Percentiles rank a stretch among this genome's conserved stretches.
phyloP scores from a whole-genome alignment of 2,797 vertebrate species.

The Gadopsis marmoratus region DNA sequence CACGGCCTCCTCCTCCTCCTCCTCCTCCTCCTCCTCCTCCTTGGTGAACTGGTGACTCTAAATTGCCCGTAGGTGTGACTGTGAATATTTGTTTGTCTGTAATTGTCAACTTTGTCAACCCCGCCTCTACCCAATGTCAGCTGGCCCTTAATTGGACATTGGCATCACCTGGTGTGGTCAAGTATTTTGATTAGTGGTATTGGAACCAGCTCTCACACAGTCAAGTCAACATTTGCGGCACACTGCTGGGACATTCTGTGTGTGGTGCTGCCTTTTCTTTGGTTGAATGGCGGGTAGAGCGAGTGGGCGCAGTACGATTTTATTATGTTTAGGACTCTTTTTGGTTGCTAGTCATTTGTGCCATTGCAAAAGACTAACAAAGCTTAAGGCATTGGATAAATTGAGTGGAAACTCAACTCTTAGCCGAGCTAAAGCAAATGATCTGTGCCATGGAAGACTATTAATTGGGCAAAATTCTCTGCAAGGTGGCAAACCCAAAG shows the following conservation, averaged over 20 bases:
- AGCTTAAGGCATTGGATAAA: conserved; percentile 13
- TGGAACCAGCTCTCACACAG: not conserved
- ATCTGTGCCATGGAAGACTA: conserved; percentile 64
- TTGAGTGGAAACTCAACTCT: conserved; percentile 1
- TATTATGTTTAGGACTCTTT: conserved; percentile 62
- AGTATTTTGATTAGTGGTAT: conserved; percentile 33
- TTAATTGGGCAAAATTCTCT: conserved; percentile 57
- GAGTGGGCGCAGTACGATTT: not conserved
- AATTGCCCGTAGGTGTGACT: too few species aligned
- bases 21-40: too few species aligned
- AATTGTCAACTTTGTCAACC: too few species aligned
- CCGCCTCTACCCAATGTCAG: too few species aligned
- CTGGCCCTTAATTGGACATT: conserved; percentile 43
- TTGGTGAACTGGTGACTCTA: too few species aligned
- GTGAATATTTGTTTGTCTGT: too few species aligned
- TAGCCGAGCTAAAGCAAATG: conserved; percentile 4
- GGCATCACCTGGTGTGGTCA: conserved; percentile 54
- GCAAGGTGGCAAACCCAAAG: conserved; percentile 9
- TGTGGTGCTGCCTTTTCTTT: conserved; percentile 26
- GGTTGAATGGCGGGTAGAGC: conserved; percentile 68
- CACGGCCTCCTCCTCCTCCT: too few species aligned
- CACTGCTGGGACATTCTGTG: conserved; percentile 25
- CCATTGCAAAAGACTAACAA: conserved; percentile 44
- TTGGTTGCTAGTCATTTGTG: conserved; percentile 53
- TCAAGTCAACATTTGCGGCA: conserved; percentile 6